Evolutionary conservation across 1,140 invertebrate species (phyloP).

Genomic region (Listronotus oregonensis): DNA sequence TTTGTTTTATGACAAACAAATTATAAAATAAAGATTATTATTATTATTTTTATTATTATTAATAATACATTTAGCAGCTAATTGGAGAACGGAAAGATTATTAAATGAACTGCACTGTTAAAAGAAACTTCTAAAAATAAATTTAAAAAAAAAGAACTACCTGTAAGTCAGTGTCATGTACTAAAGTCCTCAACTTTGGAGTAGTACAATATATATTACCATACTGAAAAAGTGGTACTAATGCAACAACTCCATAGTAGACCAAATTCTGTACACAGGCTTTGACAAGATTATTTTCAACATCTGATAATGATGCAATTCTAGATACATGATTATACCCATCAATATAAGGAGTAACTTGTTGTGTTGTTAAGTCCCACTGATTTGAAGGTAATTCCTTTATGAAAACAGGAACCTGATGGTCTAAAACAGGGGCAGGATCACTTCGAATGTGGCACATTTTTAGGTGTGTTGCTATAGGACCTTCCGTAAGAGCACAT

Average conservation of each 20-base stretch:
- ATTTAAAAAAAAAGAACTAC: slow-evolving; percentile 31
- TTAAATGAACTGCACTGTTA: too few relatives aligned
- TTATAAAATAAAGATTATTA: too few relatives aligned
- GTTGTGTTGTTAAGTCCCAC: slow-evolving; percentile 93
- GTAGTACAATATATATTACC: slow-evolving; percentile 91
- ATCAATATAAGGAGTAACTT: slow-evolving; percentile 86
- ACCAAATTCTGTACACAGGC: slow-evolving; percentile 92
- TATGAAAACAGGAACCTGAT: slow-evolving; percentile 88
- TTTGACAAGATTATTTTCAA: slow-evolving; percentile 93
- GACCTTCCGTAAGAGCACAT: slow-evolving; percentile 66
- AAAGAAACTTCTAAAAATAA: too few relatives aligned
- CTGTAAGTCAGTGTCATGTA: slow-evolving; percentile 67
- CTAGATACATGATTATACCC: slow-evolving; percentile 89
- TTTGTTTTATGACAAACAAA: too few relatives aligned
- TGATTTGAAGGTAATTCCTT: slow-evolving; percentile 63
- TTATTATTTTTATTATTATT: too few relatives aligned
- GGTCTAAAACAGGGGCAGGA: slow-evolving; percentile 82
- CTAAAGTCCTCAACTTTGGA: slow-evolving; percentile 75
- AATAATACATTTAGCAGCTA: too few relatives aligned
- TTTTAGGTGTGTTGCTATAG: slow-evolving; percentile 80
- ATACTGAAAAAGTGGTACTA: slow-evolving; percentile 92
- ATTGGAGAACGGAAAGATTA: too few relatives aligned
- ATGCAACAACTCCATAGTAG: slow-evolving; percentile 73
- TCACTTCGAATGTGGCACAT: slow-evolving; percentile 77
- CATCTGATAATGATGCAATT: slow-evolving; percentile 82